phyloP scores from a whole-genome alignment of 2,797 vertebrate species.

The Glossophaga mutica region DNA sequence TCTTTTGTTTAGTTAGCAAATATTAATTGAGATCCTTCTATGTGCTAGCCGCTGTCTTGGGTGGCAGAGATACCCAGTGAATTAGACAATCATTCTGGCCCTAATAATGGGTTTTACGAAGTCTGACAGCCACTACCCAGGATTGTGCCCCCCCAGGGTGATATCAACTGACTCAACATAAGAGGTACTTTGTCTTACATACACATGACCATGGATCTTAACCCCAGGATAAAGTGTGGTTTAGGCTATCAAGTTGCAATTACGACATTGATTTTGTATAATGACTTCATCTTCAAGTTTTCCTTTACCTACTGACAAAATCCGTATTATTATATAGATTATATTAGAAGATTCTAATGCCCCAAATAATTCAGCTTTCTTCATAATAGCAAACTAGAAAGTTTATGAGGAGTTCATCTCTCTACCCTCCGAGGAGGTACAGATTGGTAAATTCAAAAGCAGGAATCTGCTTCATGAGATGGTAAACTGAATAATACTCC shows the following conservation, averaged over 20 bases:
- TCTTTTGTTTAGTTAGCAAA: no score
- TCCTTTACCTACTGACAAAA: background rate
- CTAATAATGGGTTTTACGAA: background rate
- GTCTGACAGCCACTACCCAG: background rate
- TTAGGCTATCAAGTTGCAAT: background rate
- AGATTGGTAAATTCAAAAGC: background rate
- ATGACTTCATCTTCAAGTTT: background rate
- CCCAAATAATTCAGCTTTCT: background rate
- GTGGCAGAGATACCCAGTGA: background rate
- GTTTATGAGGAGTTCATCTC: background rate
- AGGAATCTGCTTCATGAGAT: background rate
- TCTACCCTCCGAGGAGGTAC: background rate
- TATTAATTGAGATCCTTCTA: background rate
- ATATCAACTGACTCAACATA: background rate
- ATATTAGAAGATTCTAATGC: background rate
- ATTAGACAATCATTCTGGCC: background rate
- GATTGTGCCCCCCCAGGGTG: background rate
- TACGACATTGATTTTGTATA: background rate
- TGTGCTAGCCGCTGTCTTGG: background rate
- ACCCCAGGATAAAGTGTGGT: background rate
- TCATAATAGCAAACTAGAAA: background rate
- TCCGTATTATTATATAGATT: background rate
- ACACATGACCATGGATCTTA: background rate
- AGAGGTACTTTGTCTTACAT: background rate
- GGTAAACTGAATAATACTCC: no score